Evolutionary conservation across 2,797 vertebrate species (phyloP), one percentile per base, ranked within the genome.

Genomic region (Sitta carolinensis): DNA sequence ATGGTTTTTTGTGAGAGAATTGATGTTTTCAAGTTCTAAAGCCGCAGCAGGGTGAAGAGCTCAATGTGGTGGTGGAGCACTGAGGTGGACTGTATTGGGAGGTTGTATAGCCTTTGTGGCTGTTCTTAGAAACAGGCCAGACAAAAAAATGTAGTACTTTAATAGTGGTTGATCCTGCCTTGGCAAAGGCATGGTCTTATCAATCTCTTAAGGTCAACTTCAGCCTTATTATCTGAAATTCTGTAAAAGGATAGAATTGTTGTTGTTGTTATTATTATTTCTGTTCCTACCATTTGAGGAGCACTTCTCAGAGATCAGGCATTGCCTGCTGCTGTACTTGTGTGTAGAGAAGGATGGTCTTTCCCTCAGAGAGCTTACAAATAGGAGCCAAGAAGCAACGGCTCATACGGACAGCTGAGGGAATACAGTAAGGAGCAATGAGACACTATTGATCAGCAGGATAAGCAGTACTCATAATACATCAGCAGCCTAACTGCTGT

Each of bases 401-500:
- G 64, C 59, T 42, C 15, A 58, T 20, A 29, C 1, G 45, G 93
- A 81, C 82, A 90, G 87, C 94, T 81, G 87, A 88, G 91, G 95
- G 90, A 87, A 93, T 91, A 79, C 5, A 26, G 59, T 7, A 10
- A 64, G 89, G 83, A 91, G 91, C 91, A 66, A 27, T 30, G 74
- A 88, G 86, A 82, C 0, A 0, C 88, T 94, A 94, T 94, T 92
- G 94, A 92, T 94, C 93, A 92, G 90, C 67, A 67, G 85, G 83
- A 91, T 91, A 80, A 91, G 81, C 93, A 95, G 57, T 70, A 73
- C 93, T 95, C 93, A 90, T 73, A 86, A 94, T 79, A 92, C 86
- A 94, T 94, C 92, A 95, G 80, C 93, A 94, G 80, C 88, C 59
- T 87, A 89, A 89, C 92, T 94, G 93, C 95, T 96, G 95, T 94